Evolutionary conservation across 2,797 vertebrate genomes (phyloP), one percentile per base, ranked within the genome.

Genomic region (Psittacula echo): DNA sequence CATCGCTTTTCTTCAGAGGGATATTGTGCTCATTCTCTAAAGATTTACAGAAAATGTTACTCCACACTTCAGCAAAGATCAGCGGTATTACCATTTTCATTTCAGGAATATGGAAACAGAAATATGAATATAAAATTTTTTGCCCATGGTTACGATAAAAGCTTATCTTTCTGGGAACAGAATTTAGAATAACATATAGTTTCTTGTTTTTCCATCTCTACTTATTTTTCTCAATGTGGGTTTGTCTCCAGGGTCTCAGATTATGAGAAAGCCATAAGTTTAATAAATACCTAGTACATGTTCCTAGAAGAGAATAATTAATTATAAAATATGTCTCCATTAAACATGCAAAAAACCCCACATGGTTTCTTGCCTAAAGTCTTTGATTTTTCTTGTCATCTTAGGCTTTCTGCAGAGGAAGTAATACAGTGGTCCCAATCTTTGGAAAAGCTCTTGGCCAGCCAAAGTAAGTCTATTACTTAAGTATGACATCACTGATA

Each of bases 381-480:
- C 6, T 66, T 85, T 39, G 37, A 6, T 61, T 89, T 86, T 62
- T 61, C 73, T 91, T 34, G 50, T 67, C 19, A 37, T 37, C 44
- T 47, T 64, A 98, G 98, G 90, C 96, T 97, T 90, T 97, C 97
- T 92, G 93, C 95, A 86, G 97, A 98, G 48, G 98, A 98, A 91
- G 97, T 98, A 51, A 92, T 90, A 23, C 97, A 97, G 70, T 98
- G 98, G 98, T 98, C 98, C 47, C 97, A 98, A 45, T 98, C 98
- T 88, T 88, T 98, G 92, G 98, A 98, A 96, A 98, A 97, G 85
- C 98, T 98, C 71, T 94, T 98, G 87, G 91, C 97, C 75, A 98
- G 96, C 51, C 97, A 95, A 93, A 97, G 98, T 98, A 96, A 97
- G 98, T 97, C 44, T 27, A 21, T 51, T 62, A 34, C 32, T 77